Conservation (phyloP, 92 coral and sea anemone species). For the Zoanthus gigantus region DNA sequence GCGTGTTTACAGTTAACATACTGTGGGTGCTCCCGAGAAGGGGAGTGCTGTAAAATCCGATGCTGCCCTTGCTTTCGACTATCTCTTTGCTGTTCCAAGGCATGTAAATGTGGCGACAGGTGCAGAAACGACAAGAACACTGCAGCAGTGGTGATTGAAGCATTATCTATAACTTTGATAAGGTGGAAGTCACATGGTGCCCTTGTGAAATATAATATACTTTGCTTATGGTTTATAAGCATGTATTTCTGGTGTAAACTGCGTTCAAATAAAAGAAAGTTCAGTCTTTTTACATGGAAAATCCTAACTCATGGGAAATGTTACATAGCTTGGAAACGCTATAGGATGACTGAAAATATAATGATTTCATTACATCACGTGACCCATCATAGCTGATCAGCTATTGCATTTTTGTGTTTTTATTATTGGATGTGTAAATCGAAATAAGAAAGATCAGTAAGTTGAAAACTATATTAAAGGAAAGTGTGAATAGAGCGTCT, state of each 20-base stretch:
- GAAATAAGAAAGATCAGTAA: constrained; percentile 20
- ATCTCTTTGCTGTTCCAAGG: too few species aligned
- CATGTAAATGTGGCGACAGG: constrained; percentile 48
- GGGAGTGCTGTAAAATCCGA: constrained; percentile 64
- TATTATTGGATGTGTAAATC: constrained; percentile 16
- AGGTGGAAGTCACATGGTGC: not conserved
- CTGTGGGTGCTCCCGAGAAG: constrained; percentile 72
- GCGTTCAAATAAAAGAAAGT: not conserved
- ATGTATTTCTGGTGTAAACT: not conserved
- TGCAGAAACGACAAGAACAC: constrained; percentile 61
- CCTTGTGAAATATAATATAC: constrained; percentile 3
- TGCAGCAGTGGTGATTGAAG: not conserved
- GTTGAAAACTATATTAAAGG: constrained; percentile 46
- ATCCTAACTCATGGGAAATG: too few species aligned
- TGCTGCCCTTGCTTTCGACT: constrained; percentile 31
- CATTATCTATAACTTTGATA: not conserved
- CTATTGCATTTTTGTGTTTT: constrained; percentile 19
- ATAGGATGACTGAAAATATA: constrained; percentile 10
- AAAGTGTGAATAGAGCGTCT: constrained; percentile 38
- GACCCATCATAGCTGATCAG: constrained; percentile 6
- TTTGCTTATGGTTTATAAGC: constrained; percentile 14
- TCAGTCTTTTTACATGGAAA: too few species aligned
- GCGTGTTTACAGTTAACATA: constrained; percentile 68
- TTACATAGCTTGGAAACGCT: constrained; percentile 7
- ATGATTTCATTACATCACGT: constrained; percentile 12